Evolutionary conservation across 2,888 invertebrate genomes (phyloP).

Genomic region (Zonitis immaculata): DNA sequence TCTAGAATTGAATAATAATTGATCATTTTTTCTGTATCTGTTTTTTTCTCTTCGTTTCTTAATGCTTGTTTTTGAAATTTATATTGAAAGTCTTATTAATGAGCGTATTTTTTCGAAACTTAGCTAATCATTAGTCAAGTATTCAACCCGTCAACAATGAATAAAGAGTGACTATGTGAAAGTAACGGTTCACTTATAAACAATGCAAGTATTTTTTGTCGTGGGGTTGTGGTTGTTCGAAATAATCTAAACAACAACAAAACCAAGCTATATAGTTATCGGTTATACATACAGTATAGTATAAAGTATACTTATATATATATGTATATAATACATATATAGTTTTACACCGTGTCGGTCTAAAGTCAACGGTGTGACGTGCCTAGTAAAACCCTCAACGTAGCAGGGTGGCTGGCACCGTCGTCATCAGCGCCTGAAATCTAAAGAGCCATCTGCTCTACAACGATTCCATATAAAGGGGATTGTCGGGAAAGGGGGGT

Average conservation of each 20-base stretch:
- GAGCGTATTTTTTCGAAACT: no score
- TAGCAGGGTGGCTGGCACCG: slow-evolving; percentile 8
- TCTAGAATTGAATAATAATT: no score
- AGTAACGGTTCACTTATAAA: slow-evolving; percentile 16
- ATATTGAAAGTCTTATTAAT: background rate
- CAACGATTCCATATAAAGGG: background rate
- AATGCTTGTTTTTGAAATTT: no score
- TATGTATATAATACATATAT: no score
- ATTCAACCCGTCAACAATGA: background rate
- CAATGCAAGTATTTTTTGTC: slow-evolving; percentile 14
- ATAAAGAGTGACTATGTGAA: background rate
- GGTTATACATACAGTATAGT: no score
- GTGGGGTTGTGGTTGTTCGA: background rate
- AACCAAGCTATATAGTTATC: no score
- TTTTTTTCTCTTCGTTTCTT: background rate
- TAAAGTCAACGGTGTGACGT: slow-evolving; percentile 20
- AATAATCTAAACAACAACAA: background rate
- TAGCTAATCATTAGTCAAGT: background rate
- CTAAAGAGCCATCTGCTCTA: slow-evolving; percentile 50
- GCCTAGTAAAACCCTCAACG: slow-evolving; percentile 17
- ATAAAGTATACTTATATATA: no score
- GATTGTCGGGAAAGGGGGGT: slow-evolving; percentile 39
- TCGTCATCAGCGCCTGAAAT: slow-evolving; percentile 54
- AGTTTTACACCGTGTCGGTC: slow-evolving; percentile 21
- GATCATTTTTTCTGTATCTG: no score